Conservation (phyloP, 2,888 invertebrate genomes). For the Troilus luridus region DNA sequence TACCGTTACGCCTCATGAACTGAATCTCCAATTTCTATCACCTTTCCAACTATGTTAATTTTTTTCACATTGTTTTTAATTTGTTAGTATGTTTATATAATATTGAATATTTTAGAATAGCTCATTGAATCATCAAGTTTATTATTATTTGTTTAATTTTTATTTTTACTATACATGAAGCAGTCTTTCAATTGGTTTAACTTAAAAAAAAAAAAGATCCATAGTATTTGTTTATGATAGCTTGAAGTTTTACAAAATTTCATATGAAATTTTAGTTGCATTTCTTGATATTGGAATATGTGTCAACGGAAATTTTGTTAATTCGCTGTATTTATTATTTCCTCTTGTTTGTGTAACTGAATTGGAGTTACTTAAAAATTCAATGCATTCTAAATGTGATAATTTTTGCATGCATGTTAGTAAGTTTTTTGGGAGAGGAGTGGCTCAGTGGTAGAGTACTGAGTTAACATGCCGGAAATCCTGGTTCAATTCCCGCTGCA, state of each 20-base stretch:
- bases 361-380: conserved; percentile 44
- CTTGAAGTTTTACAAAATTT: neutral
- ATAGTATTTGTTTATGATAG: neutral
- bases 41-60: neutral
- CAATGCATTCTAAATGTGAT: neutral
- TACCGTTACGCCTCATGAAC: neutral
- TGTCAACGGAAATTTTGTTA: neutral
- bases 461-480: no score
- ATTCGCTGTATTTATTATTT: neutral
- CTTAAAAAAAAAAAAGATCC: neutral
- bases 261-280: neutral
- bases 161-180: neutral
- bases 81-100: neutral
- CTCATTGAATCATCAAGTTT: neutral
- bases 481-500: no score
- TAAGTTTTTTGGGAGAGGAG: no score
- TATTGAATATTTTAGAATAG: neutral
- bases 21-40: neutral
- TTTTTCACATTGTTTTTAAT: neutral
- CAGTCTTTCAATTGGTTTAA: neutral
- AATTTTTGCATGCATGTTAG: conserved; percentile 18
- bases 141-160: neutral
- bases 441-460: no score
- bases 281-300: neutral
- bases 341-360: conserved; percentile 19